These are phyloP conservation scores for Mactra quadrangularis DNA, from an alignment of 1,140 invertebrate genomes.

Conservation along the genomic window DNA sequence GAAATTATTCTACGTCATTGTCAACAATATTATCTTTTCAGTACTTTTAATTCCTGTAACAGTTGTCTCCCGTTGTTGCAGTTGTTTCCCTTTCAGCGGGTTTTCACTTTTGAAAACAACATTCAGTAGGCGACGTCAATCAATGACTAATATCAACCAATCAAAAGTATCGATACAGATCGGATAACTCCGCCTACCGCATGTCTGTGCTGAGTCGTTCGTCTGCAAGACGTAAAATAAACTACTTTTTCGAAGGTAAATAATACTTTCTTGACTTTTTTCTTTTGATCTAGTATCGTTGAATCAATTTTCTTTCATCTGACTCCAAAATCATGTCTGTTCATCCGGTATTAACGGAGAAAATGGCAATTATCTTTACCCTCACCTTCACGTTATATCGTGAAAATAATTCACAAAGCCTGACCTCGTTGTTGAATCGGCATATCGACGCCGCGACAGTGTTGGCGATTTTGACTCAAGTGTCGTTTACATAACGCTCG, in stretches of 20 bases:
- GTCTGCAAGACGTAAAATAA: slow-evolving; percentile 32
- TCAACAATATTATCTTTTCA: too few relatives aligned
- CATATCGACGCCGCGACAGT: slow-evolving; percentile 19
- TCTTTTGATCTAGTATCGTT: background rate
- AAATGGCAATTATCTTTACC: slow-evolving; percentile 32
- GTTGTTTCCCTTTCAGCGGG: background rate
- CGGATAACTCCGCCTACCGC: slow-evolving; percentile 37
- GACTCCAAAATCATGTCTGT: background rate
- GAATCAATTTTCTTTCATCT: background rate
- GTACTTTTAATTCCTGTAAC: too few relatives aligned
- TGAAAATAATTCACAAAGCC: slow-evolving; percentile 41
- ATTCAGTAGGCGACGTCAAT: slow-evolving; percentile 6
- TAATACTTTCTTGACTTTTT: background rate
- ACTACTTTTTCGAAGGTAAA: background rate
- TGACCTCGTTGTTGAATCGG: slow-evolving; percentile 60
- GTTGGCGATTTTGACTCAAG: background rate
- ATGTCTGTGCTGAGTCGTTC: slow-evolving; percentile 40
- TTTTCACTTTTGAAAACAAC: slow-evolving; percentile 24
- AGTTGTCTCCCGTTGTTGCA: too few relatives aligned
- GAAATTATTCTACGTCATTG: too few relatives aligned
- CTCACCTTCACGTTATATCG: slow-evolving; percentile 38
- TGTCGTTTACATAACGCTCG: background rate
- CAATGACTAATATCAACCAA: slow-evolving; percentile 29
- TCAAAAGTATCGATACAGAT: background rate
- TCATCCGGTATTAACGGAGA: slow-evolving; percentile 2